Base-by-base conservation (phyloP, 2,888 invertebrate species). In the Lepidochitona cinerea region DNA sequence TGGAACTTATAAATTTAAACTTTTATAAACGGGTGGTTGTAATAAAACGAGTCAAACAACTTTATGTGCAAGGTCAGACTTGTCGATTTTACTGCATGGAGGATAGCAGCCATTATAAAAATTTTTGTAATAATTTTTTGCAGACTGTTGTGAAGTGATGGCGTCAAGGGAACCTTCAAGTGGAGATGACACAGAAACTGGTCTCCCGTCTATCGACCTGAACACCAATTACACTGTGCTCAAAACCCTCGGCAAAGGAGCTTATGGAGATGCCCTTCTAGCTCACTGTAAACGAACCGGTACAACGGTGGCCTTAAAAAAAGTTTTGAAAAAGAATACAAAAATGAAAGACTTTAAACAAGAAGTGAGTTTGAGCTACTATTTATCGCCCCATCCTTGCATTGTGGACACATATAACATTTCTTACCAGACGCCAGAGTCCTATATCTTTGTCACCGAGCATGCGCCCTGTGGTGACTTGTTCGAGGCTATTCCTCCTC, bases 391-490 rank as follows among this genome's bases (percentile, higher is more conserved):
- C 12, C 97, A 98, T 91, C 95, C 94, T 87, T 96, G 96, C 89
- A 95, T 98, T 82, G 95, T 98, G 77, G 96, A 96, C 75, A 97
- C 97, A 35, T 97, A 96, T 89, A 97, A 97, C 91, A 96, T 97
- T 77, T 96, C 97, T 68, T 97, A 97, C 91, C 96, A 97, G 92
- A 96, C 97, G 64, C 94, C 95, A 36, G 75, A 77, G 29, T 96
- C 96, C 91, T 98, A 96, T 91, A 96, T 97, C 54, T 97, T 98
- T 89, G 94, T 94, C 6, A 97, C 97, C 91, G 98, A 98, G 92
- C 96, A 97, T 91, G 97, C 97, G 70, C 97, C 97, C 14, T 92
- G 96, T 88, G 97, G 97, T 0, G 97, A 97, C 90, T 92, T 98
- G 36, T 95, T 96, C 85, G 96, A 95, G 37, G 96, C 76, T 9